These are phyloP conservation scores for Dendrocopos noguchii DNA, from an alignment of 2,113 vertebrate species.

Conservation along the genomic window DNA sequence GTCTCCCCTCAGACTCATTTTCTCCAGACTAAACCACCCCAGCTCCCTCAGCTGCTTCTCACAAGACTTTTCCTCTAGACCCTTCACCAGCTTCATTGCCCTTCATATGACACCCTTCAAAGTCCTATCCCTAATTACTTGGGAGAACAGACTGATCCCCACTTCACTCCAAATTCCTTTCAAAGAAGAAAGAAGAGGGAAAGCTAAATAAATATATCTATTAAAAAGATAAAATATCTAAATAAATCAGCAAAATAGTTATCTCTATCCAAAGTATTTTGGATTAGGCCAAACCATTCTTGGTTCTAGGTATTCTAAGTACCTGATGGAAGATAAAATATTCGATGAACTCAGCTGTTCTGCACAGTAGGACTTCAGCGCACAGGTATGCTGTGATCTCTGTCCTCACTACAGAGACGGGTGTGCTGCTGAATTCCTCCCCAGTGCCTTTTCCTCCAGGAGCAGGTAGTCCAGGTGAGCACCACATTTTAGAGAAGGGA, in stretches of 20 bases:
- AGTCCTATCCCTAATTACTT: no score
- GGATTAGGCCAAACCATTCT: background rate
- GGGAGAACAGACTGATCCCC: no score
- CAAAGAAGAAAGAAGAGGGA: background rate
- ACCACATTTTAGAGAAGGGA: background rate
- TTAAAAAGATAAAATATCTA: background rate
- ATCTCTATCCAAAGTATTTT: background rate
- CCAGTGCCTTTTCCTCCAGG: fast-evolving
- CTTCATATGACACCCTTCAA: no score
- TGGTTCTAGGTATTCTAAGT: background rate
- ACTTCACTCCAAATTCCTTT: no score
- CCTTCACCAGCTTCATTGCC: no score
- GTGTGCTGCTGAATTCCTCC: background rate
- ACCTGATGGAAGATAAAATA: background rate
- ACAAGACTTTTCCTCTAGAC: no score
- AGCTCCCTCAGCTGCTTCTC: no score
- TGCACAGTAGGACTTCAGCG: fast-evolving
- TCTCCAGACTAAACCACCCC: no score
- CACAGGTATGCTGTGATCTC: background rate
- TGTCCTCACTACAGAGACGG: background rate
- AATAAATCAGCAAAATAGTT: background rate
- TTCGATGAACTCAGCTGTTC: background rate
- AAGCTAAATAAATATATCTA: background rate
- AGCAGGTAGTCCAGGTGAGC: background rate
- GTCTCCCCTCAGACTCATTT: no score